These are phyloP conservation scores for Taurulus bubalis DNA, from an alignment of 2,113 vertebrate genomes.

Conservation along the genomic window DNA sequence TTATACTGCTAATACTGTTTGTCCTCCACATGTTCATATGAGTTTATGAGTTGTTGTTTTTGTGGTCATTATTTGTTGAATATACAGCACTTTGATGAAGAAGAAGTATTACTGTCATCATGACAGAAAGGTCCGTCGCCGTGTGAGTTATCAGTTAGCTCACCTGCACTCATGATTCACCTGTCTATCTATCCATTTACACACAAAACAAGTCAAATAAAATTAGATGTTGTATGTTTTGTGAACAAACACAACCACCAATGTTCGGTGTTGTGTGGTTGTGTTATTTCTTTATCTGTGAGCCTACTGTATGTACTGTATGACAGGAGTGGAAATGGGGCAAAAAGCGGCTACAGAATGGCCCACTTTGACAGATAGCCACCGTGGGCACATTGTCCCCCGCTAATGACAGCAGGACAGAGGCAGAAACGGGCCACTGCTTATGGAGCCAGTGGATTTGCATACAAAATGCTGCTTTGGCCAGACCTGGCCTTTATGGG, in stretches of 20 bases:
- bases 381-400: slow-evolving; percentile 54
- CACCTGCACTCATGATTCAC: background rate
- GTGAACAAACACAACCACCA: too few relatives aligned
- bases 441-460: slow-evolving; percentile 77
- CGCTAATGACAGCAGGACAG: slow-evolving; percentile 68
- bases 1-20: slow-evolving; percentile 61
- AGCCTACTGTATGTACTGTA: slow-evolving; percentile 23
- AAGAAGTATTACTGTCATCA: background rate
- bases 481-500: slow-evolving; percentile 79
- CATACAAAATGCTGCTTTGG: slow-evolving; percentile 80
- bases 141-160: background rate
- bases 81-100: background rate
- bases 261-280: too few relatives aligned
- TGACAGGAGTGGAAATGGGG: slow-evolving; percentile 36
- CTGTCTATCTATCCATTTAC: slow-evolving; percentile 11
- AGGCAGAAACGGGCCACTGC: slow-evolving; percentile 63
- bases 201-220: too few relatives aligned
- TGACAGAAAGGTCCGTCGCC: slow-evolving; percentile 8
- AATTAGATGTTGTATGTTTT: too few relatives aligned
- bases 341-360: slow-evolving; percentile 25
- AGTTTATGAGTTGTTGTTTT: background rate
- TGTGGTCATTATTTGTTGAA: slow-evolving; percentile 21
- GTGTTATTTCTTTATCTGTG: slow-evolving; percentile 8
- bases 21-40: slow-evolving; percentile 41
- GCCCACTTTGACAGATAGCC: slow-evolving; percentile 71